phyloP scores from a whole-genome alignment of 1,140 invertebrate species.

The Mercenaria mercenaria region DNA sequence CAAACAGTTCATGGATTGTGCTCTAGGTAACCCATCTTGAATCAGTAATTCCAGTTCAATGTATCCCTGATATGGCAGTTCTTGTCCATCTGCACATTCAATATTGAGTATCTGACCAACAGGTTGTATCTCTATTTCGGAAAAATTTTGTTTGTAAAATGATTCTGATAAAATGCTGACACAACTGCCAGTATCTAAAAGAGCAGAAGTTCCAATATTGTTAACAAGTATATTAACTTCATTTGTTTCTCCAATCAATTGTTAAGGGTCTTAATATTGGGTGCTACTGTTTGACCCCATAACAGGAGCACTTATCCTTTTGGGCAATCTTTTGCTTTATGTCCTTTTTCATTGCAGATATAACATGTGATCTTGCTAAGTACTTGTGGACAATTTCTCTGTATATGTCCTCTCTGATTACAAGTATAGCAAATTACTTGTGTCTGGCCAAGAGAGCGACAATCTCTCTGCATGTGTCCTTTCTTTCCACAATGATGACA shows the following conservation, averaged over 20 bases:
- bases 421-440: neutral
- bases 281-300: conserved; percentile 29
- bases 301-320: conserved; percentile 36
- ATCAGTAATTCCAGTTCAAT: neutral
- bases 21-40: neutral
- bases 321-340: conserved; percentile 16
- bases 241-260: conserved; percentile 28
- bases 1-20: neutral
- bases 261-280: neutral
- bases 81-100: conserved; percentile 43
- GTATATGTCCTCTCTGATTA: conserved; percentile 6
- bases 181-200: conserved; percentile 48
- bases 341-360: conserved; percentile 29
- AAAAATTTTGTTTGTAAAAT: conserved; percentile 34
- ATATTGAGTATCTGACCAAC: conserved; percentile 19
- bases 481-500: neutral
- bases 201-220: neutral
- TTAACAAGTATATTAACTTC: neutral
- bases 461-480: conserved; percentile 11
- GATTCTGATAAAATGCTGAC: conserved; percentile 46
- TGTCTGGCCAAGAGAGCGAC: neutral
- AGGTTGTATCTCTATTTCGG: conserved; percentile 5
- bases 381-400: neutral
- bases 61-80: conserved; percentile 25
- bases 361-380: neutral